Base-by-base conservation (phyloP, 92 coral and sea anemone genomes). In the Ricordea florida region DNA sequence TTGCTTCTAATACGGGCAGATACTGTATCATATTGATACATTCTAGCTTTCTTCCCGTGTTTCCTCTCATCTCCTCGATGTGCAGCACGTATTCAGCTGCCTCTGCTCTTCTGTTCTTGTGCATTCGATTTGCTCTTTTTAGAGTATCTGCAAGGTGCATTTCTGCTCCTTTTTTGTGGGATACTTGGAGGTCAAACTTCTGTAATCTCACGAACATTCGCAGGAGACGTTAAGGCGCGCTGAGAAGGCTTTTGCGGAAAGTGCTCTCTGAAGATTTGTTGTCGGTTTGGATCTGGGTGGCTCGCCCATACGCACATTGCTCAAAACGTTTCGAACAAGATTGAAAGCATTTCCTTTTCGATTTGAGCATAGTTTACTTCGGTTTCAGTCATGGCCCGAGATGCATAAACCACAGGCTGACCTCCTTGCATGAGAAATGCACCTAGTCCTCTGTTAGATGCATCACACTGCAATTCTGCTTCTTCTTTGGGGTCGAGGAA, bases 61-160 rank as follows among this genome's bases (percentile, higher is more conserved):
- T 35, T 35, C 29, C 8, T 5, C 50, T 21, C 0, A 22, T 62
- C 51, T 62, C 5, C 69, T 43, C 69, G 16, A 15, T 55, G 62
- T 30, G n/a, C n/a, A n/a, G n/a, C n/a, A n/a, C n/a, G n/a, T n/a
- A n/a, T n/a, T n/a, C n/a, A n/a, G n/a, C 68, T 9, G 58, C 37
- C 16, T 64, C 66, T 23, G 75, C 75, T 51, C 74, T 64, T 5
- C 25, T 25, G 24, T 41, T 40, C 44, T 41, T 38, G 3, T 0
- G 33, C 10, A 20, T 40, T 7, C 3, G 17, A 29, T 9, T 20
- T 2, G 72, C 79, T 26, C 78, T 44, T 29, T 72, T 80, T 13
- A 80, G 79, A 2, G 85, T 47, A 48, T 80, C 79, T 2, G 79
- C 85, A 6, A 80, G 15, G 44, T 44, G 9, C 79, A 80, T 65